Base-by-base conservation (phyloP, 2,113 vertebrate genomes). In the Oceanites oceanicus region DNA sequence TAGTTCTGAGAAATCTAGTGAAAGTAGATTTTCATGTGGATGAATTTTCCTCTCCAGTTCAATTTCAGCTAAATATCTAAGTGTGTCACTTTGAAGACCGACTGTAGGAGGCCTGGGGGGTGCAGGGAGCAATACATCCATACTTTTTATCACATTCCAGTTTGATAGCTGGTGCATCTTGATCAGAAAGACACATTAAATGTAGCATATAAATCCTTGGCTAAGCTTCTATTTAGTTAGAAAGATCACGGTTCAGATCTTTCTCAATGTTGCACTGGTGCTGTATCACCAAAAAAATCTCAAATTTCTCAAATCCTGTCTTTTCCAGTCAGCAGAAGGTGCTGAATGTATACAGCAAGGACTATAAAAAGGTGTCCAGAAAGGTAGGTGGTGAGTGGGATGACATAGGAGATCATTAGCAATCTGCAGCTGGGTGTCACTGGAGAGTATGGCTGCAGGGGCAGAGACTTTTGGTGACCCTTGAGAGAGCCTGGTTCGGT, bases 21-120 rank as follows among this genome's bases (percentile, higher is more conserved):
- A 82, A 78, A 91, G 81, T 65, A 52, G 75, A 49, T 93, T 78
- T 94, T 91, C 49, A 32, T 2, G 10, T 56, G 44, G 67, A 72
- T 85, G 17, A 47, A 55, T 90, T 91, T 78, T 34, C 13, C 40
- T 14, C 40, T 78, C 38, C 49, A 45, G 40, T 91, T 81, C 32
- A 77, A 59, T 74, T 78, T 83, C 52, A 78, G 40, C 34, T 68
- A 20, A 42, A 15, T 76, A 58, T 32, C 36, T 29, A 52, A 70
- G 45, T 23, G 26, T 81, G 26, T 55, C 75, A 20, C 40, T 52
- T 63, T 56, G 44, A 77, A 86, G 50, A 59, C 38, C 5, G 18
- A 32, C 44, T n/a, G 30, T 11, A 30, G 7, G 11, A 12, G 15
- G 10, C 15, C 25, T 75, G 42, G 40, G 21, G 0, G 0, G 11